These are phyloP conservation scores for Larimichthys polyactis DNA, from an alignment of 2,113 vertebrate species.

Conservation along the genomic window DNA sequence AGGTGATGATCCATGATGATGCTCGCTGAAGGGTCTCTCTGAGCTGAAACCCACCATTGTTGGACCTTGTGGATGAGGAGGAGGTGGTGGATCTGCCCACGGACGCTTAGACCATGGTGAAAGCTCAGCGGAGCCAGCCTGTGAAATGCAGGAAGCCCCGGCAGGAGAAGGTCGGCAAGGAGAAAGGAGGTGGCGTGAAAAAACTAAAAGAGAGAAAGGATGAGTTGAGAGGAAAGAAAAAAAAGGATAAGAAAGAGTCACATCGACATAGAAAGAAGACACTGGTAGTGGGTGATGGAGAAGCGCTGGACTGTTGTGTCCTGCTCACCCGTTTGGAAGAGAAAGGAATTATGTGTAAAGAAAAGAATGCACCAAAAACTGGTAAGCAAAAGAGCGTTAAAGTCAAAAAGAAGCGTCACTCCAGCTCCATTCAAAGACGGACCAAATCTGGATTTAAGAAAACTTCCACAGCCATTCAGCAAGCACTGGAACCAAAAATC, in stretches of 20 bases:
- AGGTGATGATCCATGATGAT: slow-evolving; percentile 75
- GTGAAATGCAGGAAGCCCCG: slow-evolving; percentile 61
- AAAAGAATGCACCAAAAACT: slow-evolving; percentile 53
- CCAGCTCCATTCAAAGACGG: slow-evolving; percentile 50
- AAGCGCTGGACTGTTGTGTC: slow-evolving; percentile 89
- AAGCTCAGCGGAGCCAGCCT: slow-evolving; percentile 75
- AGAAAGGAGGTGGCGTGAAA: slow-evolving; percentile 44
- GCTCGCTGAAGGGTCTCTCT: slow-evolving; percentile 70
- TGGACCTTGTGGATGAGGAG: slow-evolving; percentile 67
- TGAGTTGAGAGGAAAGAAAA: slow-evolving; percentile 58
- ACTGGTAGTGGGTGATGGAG: slow-evolving; percentile 55
- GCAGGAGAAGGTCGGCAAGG: slow-evolving; percentile 64
- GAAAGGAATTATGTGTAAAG: slow-evolving; percentile 57
- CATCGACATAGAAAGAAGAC: slow-evolving; percentile 85
- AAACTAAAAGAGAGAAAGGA: slow-evolving; percentile 51
- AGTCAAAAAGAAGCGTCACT: slow-evolving; percentile 61
- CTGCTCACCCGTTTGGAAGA: slow-evolving; percentile 91
- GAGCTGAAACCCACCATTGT: slow-evolving; percentile 68
- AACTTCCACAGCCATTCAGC: slow-evolving; percentile 56
- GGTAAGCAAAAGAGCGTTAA: slow-evolving; percentile 53
- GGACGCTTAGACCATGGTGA: slow-evolving; percentile 81
- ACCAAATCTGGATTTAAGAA: slow-evolving; percentile 72
- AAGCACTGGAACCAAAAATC: slow-evolving; percentile 77
- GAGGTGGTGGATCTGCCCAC: slow-evolving; percentile 66
- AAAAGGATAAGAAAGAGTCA: slow-evolving; percentile 82